Evolutionary conservation across 1,140 invertebrate genomes (phyloP).

Genomic region (Drosophila littoralis): DNA sequence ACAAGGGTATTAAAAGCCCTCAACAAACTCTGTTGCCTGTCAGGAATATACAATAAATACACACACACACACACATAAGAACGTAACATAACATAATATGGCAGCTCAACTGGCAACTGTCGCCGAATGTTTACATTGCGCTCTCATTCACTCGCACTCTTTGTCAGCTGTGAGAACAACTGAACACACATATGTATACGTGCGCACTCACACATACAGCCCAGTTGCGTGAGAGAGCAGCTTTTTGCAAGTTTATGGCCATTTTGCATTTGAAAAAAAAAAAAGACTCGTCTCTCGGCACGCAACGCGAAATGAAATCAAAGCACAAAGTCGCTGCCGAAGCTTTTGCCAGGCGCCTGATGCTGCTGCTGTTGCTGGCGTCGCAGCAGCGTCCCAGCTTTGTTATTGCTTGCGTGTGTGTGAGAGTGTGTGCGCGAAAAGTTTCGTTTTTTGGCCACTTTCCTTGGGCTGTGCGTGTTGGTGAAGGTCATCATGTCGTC

Average conservation of each 20-base stretch:
- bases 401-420: slow-evolving; percentile 35
- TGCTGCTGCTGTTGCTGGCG: slow-evolving; percentile 32
- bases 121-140: slow-evolving; percentile 31
- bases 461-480: slow-evolving; percentile 72
- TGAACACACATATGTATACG: not conserved
- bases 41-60: not conserved
- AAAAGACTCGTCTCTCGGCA: slow-evolving; percentile 38
- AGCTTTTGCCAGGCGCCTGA: slow-evolving; percentile 67
- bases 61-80: not conserved
- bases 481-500: slow-evolving; percentile 81
- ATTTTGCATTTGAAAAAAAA: slow-evolving; percentile 74
- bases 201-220: slow-evolving; percentile 2
- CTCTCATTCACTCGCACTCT: slow-evolving; percentile 14
- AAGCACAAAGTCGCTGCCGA: slow-evolving; percentile 43
- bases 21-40: not conserved
- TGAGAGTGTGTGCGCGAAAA: slow-evolving; percentile 63
- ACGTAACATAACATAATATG: slow-evolving; percentile 2
- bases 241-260: slow-evolving; percentile 68
- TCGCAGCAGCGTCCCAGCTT: slow-evolving; percentile 51
- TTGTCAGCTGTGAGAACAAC: slow-evolving; percentile 9
- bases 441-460: slow-evolving; percentile 63
- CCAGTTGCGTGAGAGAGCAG: slow-evolving; percentile 15
- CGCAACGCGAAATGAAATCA: slow-evolving; percentile 60
- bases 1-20: not conserved
- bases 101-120: slow-evolving; percentile 12